Evolutionary conservation across 2,888 invertebrate genomes (phyloP), one percentile per base, ranked within the genome.

Genomic region (Teleogryllus oceanicus): DNA sequence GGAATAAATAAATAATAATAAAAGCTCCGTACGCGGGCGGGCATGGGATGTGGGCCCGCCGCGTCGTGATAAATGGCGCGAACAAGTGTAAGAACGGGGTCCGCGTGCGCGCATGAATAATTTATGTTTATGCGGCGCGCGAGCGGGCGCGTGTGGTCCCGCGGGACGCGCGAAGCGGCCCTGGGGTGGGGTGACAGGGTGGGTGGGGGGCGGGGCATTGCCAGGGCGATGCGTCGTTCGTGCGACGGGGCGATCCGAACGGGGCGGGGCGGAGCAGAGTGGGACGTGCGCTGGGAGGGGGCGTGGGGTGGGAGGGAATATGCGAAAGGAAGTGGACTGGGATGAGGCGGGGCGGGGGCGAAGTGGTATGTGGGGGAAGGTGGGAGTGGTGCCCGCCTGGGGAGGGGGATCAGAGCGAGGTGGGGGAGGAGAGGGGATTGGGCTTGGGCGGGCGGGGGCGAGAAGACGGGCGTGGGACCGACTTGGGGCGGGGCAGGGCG

Each of bases 91-190:
- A n/a, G 62, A 62, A 62, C 62, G 62, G n/a, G 62, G n/a, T 13
- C 62, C 62, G 62, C 62, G 62, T 62, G 62, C 62, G 62, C 62
- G 62, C 62, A 62, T 62, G 62, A 62, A 62, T 18, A 62, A 62
- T 62, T 13, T 62, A 62, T 62, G 62, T 62, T 62, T 62, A 62
- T 62, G 62, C 62, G 62, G n/a, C 62, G 62, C 62, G 0, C 37
- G 62, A n/a, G 62, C 62, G 62, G 62, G 62, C n/a, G 13, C 62
- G n/a, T 62, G 16, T 13, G 16, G 13, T 16, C 62, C 62, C 62
- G 62, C 13, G 62, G 62, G 62, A 62, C 16, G 13, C 16, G 62
- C 62, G 13, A 3, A n/a, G 62, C 62, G 62, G n/a, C 62, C 62
- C 1, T 0, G n/a, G 62, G n/a, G 62, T 5, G 62, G n/a, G 5